Evolutionary conservation across 2,113 vertebrate species (phyloP), one percentile per base, ranked within the genome.

Genomic region (Neopipo cinnamomea): DNA sequence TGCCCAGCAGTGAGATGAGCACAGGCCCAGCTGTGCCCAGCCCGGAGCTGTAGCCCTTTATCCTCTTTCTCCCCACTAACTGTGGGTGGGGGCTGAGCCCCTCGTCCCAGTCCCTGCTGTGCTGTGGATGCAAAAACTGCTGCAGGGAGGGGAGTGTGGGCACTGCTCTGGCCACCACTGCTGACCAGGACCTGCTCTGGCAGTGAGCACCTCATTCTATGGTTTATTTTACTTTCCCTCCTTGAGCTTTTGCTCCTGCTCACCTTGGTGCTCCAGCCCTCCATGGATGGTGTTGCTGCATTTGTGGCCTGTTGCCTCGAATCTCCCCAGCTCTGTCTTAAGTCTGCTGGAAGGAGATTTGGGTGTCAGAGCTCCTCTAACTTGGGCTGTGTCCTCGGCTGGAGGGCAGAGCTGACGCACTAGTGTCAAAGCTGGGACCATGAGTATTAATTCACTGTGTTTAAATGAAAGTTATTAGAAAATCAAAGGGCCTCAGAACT

Each of bases 401-500:
- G 63, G 72, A 93, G 95, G 91, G 42, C 89, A 80, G 2, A n/a
- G 85, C 84, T 91, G 93, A 88, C 31, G 70, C 93, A 65, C 12
- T 2, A 7, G 27, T 13, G 28, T 72, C 84, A 89, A 56, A 92
- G 72, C 82, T 11, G 14, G 63, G 70, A 12, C 67, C n/a, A 5
- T 42, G 21, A 2, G 0, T 27, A 33, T 86, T 73, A 86, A 91
- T 44, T 56, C 67, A 18, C 73, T 68, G 66, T 37, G 24, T 71
- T 88, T 77, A 52, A 92, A 93, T 93, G 59, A 90, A 92, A 95
- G 86, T 61, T 42, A 65, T 56, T 67, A 85, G 75, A 70, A 91
- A 94, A 94, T 95, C 95, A 96, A 95, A 96, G 91, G 62, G 72
- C n/a, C 84, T 94, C 77, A 68, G 89, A 79, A 86, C 76, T 70